Base-by-base conservation (phyloP, 2,113 vertebrate species). In the Ammodytes dubius region DNA sequence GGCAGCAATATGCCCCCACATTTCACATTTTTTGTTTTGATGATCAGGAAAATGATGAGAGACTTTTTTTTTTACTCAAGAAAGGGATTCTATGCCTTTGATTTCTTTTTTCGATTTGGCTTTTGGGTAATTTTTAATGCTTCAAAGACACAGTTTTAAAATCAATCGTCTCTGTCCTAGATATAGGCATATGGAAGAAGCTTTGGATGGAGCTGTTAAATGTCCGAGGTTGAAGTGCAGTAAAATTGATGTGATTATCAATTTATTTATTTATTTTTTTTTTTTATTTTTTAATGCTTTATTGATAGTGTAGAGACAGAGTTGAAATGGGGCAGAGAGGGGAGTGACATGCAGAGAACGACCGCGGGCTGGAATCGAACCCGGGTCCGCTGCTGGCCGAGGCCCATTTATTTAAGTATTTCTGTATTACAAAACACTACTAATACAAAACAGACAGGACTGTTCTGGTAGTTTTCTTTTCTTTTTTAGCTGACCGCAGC, bases 131-230 rank as follows among this genome's bases (percentile, higher is more conserved):
- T 71, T 92, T 89, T 87, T 66, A 87, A 86, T 69, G 82, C 88
- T 91, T 94, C 89, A 94, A 94, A 94, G 91, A 87, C 69, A 47
- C 52, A 43, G 45, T 81, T 93, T 90, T 90, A 86, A 88, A 89
- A 80, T 79, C 88, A 88, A 90, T 81, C 72, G 45, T 77, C 58
- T 68, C 73, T 46, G 70, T 63, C 72, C 70, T 59, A 45, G 78
- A 91, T 69, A 71, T 81, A 89, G 69, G 54, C 56, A 72, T 68
- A 80, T 65, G 83, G 74, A 58, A 57, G 74, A 79, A 87, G 71
- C 53, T 82, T 79, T 76, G 54, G 81, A 83, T 59, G 60, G 63
- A 68, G 50, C 67, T 83, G 74, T 87, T 86, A 84, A 85, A 75
- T 79, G n/a, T 59, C 73, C 75, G 27, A 27, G 27, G 27, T 27